Evolutionary conservation across 2,797 vertebrate species (phyloP).

Genomic region (Platalea minor): DNA sequence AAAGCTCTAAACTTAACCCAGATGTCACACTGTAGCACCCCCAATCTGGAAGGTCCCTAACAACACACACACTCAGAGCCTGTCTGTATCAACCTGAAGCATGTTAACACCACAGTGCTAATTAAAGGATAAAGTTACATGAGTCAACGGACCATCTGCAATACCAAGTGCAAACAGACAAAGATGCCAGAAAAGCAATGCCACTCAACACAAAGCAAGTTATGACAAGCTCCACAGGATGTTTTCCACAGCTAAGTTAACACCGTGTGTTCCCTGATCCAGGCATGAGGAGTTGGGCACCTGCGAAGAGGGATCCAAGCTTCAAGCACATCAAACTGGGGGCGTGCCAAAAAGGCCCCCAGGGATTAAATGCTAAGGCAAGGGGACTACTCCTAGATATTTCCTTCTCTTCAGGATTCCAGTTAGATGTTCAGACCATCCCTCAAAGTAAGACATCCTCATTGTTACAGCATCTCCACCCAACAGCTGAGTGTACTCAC

Average conservation of each 20-base stretch:
- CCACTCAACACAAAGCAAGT: not conserved
- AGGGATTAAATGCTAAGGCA: not conserved
- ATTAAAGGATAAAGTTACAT: constrained; percentile 20
- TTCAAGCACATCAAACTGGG: not conserved
- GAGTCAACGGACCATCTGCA: not conserved
- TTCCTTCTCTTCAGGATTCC: not conserved
- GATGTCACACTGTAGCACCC: not conserved
- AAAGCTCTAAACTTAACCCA: not conserved
- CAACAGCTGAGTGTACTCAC: not conserved
- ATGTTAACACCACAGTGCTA: not conserved
- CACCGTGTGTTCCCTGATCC: not conserved
- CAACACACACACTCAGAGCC: not conserved
- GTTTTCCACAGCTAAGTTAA: not conserved
- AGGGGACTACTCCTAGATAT: not conserved
- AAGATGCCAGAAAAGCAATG: constrained; percentile 3
- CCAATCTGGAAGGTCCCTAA: not conserved
- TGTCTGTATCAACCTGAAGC: not conserved
- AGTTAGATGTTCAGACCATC: not conserved
- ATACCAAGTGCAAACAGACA: not conserved
- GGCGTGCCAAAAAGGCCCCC: not conserved
- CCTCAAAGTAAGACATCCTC: not conserved
- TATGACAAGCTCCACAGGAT: not conserved
- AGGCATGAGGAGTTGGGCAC: not conserved
- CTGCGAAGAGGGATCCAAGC: not conserved
- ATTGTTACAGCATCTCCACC: not conserved